Evolutionary conservation across 2,797 vertebrate species (phyloP).

Genomic region (Microcaecilia unicolor): DNA sequence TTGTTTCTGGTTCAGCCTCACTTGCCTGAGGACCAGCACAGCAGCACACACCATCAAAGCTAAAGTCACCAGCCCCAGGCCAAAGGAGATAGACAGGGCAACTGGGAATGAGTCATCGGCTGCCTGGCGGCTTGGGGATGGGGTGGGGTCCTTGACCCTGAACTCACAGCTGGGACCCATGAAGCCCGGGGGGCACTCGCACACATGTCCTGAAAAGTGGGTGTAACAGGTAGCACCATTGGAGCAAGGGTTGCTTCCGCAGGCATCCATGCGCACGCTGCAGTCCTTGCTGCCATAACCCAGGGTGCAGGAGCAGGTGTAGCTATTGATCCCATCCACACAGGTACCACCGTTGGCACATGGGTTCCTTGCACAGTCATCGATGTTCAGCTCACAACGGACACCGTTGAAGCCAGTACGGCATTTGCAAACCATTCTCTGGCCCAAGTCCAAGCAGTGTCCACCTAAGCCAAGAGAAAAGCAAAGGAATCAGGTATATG

Average conservation of each 20-base stretch:
- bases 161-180: constrained; percentile 76
- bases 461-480: constrained; percentile 51
- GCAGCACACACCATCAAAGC: constrained; percentile 44
- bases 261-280: constrained; percentile 54
- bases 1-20: constrained; percentile 25
- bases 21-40: constrained; percentile 44
- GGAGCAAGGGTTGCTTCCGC: constrained; percentile 55
- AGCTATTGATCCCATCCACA: constrained; percentile 65
- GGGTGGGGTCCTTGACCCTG: constrained; percentile 28
- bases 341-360: constrained; percentile 82
- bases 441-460: constrained; percentile 64
- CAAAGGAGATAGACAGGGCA: constrained; percentile 43
- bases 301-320: constrained; percentile 74
- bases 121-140: constrained; percentile 18
- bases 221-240: constrained; percentile 76
- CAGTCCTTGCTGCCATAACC: constrained; percentile 74
- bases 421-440: constrained; percentile 59
- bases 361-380: constrained; percentile 70
- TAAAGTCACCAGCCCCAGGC: constrained; percentile 51
- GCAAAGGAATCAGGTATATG: neutral
- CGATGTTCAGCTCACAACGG: constrained; percentile 65
- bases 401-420: constrained; percentile 61
- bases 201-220: constrained; percentile 75
- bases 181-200: constrained; percentile 61
- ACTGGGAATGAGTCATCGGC: constrained; percentile 23